These are phyloP conservation scores for Eupithecia tripunctaria DNA, from an alignment of 2,888 invertebrate genomes.

Conservation along the genomic window DNA sequence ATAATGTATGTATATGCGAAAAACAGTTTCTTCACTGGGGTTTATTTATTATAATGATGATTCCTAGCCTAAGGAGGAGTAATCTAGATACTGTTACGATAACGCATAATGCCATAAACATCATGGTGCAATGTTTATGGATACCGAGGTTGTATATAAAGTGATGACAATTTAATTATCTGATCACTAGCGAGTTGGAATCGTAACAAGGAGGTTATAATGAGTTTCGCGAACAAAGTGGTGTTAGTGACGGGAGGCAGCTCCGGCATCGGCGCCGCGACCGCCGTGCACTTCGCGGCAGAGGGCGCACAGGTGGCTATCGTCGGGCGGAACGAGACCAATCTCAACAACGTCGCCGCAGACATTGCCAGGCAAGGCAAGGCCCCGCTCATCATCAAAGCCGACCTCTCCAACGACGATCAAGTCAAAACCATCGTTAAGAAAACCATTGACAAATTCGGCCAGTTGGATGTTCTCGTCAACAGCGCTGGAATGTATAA, in stretches of 20 bases:
- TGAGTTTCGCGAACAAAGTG: conserved; percentile 35
- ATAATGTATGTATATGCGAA: no score
- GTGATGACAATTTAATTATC: no score
- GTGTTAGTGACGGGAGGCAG: conserved; percentile 18
- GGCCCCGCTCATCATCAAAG: conserved; percentile 18
- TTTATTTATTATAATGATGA: no score
- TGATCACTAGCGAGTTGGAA: no score
- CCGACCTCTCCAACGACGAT: conserved; percentile 41
- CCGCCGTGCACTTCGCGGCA: conserved; percentile 5
- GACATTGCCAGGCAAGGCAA: conserved; percentile 6
- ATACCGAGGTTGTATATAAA: no score
- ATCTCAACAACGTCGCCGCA: conserved; percentile 2
- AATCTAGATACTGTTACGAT: no score
- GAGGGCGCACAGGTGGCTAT: conserved; percentile 31
- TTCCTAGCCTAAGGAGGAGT: no score
- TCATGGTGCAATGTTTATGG: no score
- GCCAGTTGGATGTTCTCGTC: conserved; percentile 50
- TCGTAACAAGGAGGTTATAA: no score
- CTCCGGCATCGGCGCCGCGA: conserved; percentile 1
- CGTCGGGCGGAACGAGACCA: conserved; percentile 14
- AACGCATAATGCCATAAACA: no score
- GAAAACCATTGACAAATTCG: conserved; percentile 46
- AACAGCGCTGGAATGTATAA: conserved; percentile 47
- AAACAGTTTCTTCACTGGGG: no score
- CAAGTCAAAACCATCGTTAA: conserved; percentile 44